phyloP scores from a whole-genome alignment of 2,888 invertebrate species.

The Allolobophora icterica region DNA sequence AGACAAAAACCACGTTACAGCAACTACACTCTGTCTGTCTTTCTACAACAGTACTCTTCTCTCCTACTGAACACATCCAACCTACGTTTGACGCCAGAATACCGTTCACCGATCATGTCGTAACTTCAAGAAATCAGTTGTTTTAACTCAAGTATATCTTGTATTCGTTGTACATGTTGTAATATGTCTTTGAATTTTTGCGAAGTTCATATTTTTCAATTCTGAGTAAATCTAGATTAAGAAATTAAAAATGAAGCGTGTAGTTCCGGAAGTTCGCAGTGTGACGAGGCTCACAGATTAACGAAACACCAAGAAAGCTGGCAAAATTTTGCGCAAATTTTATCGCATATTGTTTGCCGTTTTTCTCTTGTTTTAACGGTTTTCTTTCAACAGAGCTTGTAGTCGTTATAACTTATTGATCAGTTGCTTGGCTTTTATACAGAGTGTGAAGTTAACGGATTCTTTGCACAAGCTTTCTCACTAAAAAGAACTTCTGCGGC shows the following conservation, averaged over 20 bases:
- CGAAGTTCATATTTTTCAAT: slow-evolving; percentile 8
- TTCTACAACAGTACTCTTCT: background rate
- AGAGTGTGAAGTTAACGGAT: background rate
- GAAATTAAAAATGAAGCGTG: background rate
- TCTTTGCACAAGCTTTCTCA: background rate
- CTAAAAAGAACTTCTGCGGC: background rate
- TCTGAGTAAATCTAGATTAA: background rate
- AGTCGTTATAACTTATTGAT: background rate
- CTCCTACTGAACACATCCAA: background rate
- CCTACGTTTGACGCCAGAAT: background rate
- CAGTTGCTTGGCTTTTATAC: background rate
- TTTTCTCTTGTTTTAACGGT: background rate
- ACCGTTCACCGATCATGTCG: background rate
- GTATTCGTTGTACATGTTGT: slow-evolving; percentile 10
- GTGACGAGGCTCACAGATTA: background rate
- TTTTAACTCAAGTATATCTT: slow-evolving; percentile 17
- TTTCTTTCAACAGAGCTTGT: slow-evolving; percentile 6
- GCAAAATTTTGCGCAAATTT: background rate
- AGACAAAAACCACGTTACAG: background rate
- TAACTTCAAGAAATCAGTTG: background rate
- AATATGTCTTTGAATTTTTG: background rate
- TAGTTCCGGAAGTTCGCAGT: background rate
- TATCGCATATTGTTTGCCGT: background rate
- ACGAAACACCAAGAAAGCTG: background rate
- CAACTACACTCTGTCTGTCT: background rate